phyloP scores from a whole-genome alignment of 2,888 invertebrate species.

The Ceriagrion tenellum region DNA sequence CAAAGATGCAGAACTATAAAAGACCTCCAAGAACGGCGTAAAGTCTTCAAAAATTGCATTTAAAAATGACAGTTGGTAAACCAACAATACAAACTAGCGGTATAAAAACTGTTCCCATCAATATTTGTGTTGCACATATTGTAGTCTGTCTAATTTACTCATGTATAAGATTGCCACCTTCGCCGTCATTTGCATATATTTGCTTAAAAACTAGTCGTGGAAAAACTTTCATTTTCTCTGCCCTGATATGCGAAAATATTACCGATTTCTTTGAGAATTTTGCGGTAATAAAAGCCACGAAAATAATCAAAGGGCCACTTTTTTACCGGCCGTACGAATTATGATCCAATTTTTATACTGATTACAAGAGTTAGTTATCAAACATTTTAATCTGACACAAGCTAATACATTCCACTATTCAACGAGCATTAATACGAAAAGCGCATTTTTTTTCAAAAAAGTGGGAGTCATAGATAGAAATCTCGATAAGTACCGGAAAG shows the following conservation, averaged over 20 bases:
- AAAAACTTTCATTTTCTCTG: conserved; percentile 41
- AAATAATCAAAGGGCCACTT: conserved; percentile 48
- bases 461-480: background rate
- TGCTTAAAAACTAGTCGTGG: conserved; percentile 56
- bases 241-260: conserved; percentile 65
- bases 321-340: background rate
- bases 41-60: conserved; percentile 56
- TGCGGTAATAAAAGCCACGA: conserved; percentile 57
- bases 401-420: conserved; percentile 41
- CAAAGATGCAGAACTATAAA: conserved; percentile 54
- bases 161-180: conserved; percentile 42
- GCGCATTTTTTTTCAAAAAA: background rate
- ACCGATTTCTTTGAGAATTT: conserved; percentile 19
- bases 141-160: conserved; percentile 36
- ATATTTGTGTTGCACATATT: conserved; percentile 46
- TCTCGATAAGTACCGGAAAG: conserved; percentile 17
- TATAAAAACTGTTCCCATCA: conserved; percentile 59
- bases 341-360: background rate
- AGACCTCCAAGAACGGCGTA: conserved; percentile 63
- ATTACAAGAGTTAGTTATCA: conserved; percentile 16
- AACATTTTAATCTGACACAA: conserved; percentile 32
- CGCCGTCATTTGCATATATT: conserved; percentile 27
- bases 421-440: conserved; percentile 46
- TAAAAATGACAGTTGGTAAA: conserved; percentile 58
- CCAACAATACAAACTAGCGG: conserved; percentile 55